phyloP scores from a whole-genome alignment of 2,888 invertebrate genomes.

The Dasysyrphus tricinctus region DNA sequence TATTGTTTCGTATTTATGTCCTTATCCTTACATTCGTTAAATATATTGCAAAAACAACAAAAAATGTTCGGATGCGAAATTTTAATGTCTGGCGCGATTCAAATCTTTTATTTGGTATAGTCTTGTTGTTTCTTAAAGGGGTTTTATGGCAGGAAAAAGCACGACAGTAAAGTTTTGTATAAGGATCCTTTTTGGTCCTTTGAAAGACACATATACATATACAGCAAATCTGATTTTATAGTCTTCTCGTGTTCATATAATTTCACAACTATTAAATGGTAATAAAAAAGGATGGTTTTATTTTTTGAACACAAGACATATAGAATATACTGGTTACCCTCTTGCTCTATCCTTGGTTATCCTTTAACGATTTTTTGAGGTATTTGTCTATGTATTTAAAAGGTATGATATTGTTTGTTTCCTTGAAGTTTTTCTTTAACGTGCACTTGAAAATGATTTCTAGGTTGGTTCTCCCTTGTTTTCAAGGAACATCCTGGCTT shows the following conservation, averaged over 20 bases:
- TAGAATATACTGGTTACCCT: conserved; percentile 53
- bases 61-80: conserved; percentile 17
- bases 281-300: conserved; percentile 63
- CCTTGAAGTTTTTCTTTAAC: conserved; percentile 33
- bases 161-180: conserved; percentile 35
- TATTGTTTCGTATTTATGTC: conserved; percentile 15
- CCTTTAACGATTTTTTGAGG: conserved; percentile 24
- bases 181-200: conserved; percentile 20
- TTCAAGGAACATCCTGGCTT: conserved; percentile 71
- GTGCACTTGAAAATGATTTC: conserved; percentile 71
- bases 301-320: conserved; percentile 44
- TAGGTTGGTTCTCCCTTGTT: conserved; percentile 38
- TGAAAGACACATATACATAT: conserved; percentile 9
- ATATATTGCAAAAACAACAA: conserved; percentile 21
- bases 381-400: conserved; percentile 12
- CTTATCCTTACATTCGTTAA: conserved; percentile 39
- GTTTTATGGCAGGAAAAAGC: conserved; percentile 26
- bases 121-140: neutral
- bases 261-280: conserved; percentile 69
- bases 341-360: conserved; percentile 1
- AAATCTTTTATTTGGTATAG: conserved; percentile 5
- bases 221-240: conserved; percentile 32
- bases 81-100: conserved; percentile 44
- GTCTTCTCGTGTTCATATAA: conserved; percentile 35
- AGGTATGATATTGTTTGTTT: conserved; percentile 48